Base-by-base conservation (phyloP, 2,797 vertebrate genomes). In the Botia kubotai region DNA sequence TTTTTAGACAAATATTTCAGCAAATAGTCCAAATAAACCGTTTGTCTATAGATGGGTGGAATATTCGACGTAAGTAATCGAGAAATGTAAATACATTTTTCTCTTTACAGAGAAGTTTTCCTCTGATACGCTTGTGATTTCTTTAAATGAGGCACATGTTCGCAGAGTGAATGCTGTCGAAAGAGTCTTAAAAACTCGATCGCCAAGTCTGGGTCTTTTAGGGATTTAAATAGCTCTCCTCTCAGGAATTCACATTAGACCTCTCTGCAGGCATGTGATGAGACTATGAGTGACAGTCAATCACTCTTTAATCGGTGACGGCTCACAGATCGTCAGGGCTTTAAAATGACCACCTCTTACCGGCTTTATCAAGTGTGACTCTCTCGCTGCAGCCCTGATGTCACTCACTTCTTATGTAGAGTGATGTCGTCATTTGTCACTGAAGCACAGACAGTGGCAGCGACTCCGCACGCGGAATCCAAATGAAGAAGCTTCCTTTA, bases 231-330 rank as follows among this genome's bases (percentile, higher is more conserved):
- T 63, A 43, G 26, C 13, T 52, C 67, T 58, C 21, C 53, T 63
- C 67, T 79, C 52, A 77, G 55, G 67, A 77, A 23, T 46, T 76
- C 48, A 26, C 60, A 60, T 23, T 17, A 57, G 60, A 75, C 62
- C 73, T 72, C 48, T 1, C n/a, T 50, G 80, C 55, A 68, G 81
- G 79, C 63, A 57, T 76, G 78, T 83, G 83, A 82, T 78, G 81
- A 82, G 81, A 65, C 69, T 71, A 6, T 81, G 80, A 85, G 82
- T 85, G 87, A 86, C 85, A 86, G 83, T 83, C 72, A 85, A 88
- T 88, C 85, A 81, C 50, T 87, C 75, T 87, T 80, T 88, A 84
- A 87, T 88, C 84, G 83, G 80, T 70, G 72, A 80, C 67, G 80
- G 82, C 80, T 78, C 75, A 68, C 72, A 10, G 69, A 76, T 78